Evolutionary conservation across 2,797 vertebrate species (phyloP), one percentile per base, ranked within the genome.

Genomic region (Neomorphus geoffroyi): DNA sequence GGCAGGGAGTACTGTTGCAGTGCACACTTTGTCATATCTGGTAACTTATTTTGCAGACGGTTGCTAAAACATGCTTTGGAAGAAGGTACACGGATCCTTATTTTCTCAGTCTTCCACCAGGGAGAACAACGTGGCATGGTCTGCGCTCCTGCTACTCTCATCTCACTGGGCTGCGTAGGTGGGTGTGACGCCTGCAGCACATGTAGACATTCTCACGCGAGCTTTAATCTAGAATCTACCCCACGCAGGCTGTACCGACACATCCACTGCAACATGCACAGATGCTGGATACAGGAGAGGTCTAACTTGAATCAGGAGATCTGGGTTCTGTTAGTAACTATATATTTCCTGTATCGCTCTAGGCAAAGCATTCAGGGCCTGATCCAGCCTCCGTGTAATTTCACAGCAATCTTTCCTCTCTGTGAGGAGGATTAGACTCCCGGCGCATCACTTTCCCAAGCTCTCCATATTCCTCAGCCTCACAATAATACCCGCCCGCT

Each of bases 291-390:
- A 90, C 70, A 84, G 79, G 92, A 90, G n/a, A 67, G 75, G 24
- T 32, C 74, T 95, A 90, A 96, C 96, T 80, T 96, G 77, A 90
- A 82, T 86, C 80, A 32, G 80, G 72, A 85, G 85, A 90, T 93
- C 95, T 96, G 95, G 58, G 73, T 91, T 93, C 80, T 93, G 90
- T 95, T 95, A 97, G 62, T 71, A 60, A 62, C 87, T 85, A 67
- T 86, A n/a, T 90, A 82, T 92, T 96, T 97, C 94, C 94, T 92
- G 85, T 92, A 35, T 85, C 64, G 93, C 94, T 93, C 33, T 86
- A 93, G 94, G 96, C 88, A 92, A 94, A 39, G 50, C 48, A 19
- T 73, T 86, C 48, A 35, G 80, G 83, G 80, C 53, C 90, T 84
- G 87, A 91, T 86, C 58, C 66, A 92, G 85, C 17, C 32, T 75